Evolutionary conservation across 2,113 vertebrate species (phyloP).

Genomic region (Eleginops maclovinus): DNA sequence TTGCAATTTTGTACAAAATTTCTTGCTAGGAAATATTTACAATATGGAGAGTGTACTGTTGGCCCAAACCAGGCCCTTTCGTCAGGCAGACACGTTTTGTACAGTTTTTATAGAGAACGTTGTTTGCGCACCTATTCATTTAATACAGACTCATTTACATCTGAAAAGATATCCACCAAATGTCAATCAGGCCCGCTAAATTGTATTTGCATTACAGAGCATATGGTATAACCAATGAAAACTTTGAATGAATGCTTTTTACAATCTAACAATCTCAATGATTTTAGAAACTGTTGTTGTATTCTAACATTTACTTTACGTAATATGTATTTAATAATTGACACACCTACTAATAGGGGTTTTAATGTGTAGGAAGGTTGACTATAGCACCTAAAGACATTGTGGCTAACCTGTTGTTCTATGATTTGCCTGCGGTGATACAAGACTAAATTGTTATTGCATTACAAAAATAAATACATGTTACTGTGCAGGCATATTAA

Average conservation of each 20-base stretch:
- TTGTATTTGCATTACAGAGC: not conserved
- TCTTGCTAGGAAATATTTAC: not conserved
- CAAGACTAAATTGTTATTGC: conserved; percentile 10
- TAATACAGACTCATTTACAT: not conserved
- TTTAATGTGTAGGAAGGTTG: not conserved
- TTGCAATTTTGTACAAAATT: not conserved
- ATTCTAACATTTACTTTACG: not conserved
- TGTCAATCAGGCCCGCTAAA: not conserved
- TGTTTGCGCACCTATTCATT: fast-evolving
- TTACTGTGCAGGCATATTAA: conserved; percentile 25
- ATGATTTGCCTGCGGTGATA: not conserved
- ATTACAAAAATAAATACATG: conserved; percentile 13
- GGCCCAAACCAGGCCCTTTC: not conserved
- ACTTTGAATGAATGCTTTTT: not conserved
- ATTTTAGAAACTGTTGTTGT: not conserved
- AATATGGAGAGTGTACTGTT: not conserved
- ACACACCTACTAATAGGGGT: no score
- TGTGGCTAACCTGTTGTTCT: conserved; percentile 14
- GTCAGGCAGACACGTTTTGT: not conserved
- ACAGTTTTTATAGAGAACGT: not conserved
- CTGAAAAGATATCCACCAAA: not conserved
- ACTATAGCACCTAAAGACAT: not conserved
- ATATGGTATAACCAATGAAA: not conserved
- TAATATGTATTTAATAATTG: not conserved
- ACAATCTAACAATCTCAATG: not conserved